Percentiles rank a stretch among this genome's conserved stretches.
These are phyloP conservation scores for Eidolon dupreanum DNA, from an alignment of 2,797 vertebrate species.

Conservation along the genomic window DNA sequence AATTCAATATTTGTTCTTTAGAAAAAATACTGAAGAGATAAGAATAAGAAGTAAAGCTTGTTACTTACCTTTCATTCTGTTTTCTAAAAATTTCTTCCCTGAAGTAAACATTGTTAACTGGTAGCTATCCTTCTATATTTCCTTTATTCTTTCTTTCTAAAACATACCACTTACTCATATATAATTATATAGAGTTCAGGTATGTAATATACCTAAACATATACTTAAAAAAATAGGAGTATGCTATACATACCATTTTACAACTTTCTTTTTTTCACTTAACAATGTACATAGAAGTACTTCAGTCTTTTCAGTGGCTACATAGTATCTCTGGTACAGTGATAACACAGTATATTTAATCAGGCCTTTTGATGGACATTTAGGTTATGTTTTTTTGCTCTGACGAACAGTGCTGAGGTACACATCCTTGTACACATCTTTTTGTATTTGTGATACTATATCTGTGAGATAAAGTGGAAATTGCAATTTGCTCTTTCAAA, in stretches of 20 bases:
- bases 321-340: background rate
- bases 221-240: background rate
- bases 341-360: background rate
- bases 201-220: background rate
- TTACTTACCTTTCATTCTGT: background rate
- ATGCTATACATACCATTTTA: background rate
- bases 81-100: background rate
- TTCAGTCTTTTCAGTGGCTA: background rate
- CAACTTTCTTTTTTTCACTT: background rate
- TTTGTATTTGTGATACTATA: background rate
- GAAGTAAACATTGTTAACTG: background rate
- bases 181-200: background rate
- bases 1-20: background rate
- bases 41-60: background rate
- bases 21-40: background rate
- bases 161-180: background rate
- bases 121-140: background rate
- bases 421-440: background rate
- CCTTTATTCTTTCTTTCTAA: background rate
- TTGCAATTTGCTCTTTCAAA: background rate
- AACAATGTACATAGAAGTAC: background rate
- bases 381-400: background rate
- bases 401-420: background rate
- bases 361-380: background rate
- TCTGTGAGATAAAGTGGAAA: constrained; percentile 31